Percentiles rank a stretch among this genome's conserved stretches.
Evolutionary conservation across 2,888 invertebrate species (phyloP).

Genomic region (Eupithecia tripunctaria): DNA sequence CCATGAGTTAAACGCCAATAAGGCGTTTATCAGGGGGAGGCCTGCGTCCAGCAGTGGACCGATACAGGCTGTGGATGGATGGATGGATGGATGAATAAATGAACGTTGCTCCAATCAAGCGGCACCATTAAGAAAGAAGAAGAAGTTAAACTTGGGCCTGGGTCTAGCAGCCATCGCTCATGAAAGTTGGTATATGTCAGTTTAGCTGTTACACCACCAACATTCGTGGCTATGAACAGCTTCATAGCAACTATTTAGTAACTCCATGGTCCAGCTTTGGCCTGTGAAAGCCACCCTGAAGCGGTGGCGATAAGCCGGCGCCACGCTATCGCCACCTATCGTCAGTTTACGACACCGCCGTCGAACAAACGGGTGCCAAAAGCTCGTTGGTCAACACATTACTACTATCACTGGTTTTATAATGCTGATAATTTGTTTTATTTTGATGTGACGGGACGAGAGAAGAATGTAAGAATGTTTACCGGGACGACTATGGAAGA

Average conservation of each 20-base stretch:
- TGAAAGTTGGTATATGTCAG: neutral
- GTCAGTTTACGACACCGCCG: slow-evolving; percentile 53
- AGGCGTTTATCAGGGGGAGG: too few relatives aligned
- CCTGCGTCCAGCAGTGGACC: too few relatives aligned
- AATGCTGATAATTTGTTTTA: slow-evolving; percentile 64
- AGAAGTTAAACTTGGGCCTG: neutral
- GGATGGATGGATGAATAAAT: too few relatives aligned
- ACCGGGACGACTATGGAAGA: neutral
- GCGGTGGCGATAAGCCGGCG: slow-evolving; percentile 64
- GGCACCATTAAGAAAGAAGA: too few relatives aligned
- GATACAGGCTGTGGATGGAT: too few relatives aligned
- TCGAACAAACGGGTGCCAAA: slow-evolving; percentile 78
- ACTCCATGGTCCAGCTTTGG: neutral
- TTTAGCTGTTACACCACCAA: neutral
- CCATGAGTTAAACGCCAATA: too few relatives aligned
- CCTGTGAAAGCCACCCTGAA: slow-evolving; percentile 36
- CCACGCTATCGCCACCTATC: slow-evolving; percentile 60
- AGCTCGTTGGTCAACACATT: slow-evolving; percentile 78
- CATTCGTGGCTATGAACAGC: neutral
- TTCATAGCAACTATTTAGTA: slow-evolving; percentile 1
- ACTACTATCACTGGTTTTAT: slow-evolving; percentile 74
- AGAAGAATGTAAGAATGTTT: neutral
- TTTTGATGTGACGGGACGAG: slow-evolving; percentile 15
- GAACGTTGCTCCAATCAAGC: too few relatives aligned
- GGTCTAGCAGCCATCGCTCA: neutral